Conservation (phyloP, 2,113 vertebrate species). For the Aphyosemion australe region DNA sequence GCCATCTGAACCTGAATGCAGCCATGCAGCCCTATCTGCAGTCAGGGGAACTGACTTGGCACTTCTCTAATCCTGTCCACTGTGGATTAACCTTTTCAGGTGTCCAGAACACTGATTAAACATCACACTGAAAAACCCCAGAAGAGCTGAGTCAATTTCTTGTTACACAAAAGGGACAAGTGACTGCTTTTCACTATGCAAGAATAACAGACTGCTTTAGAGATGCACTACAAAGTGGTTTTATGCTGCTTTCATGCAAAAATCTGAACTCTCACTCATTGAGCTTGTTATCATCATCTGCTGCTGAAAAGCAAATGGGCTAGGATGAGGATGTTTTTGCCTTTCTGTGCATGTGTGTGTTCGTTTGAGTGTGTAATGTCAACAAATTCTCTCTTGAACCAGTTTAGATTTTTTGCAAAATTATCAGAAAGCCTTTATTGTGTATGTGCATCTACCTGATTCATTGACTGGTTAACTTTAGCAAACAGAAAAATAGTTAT, state of each 20-base stretch:
- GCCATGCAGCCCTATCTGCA: conserved; percentile 52
- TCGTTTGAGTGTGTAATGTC: no score
- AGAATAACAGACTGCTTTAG: conserved; percentile 7
- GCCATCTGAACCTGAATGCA: conserved; percentile 59
- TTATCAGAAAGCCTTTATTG: neutral
- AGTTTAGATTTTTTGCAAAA: neutral
- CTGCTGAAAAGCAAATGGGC: no score
- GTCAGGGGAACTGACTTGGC: conserved; percentile 55
- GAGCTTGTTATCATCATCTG: no score
- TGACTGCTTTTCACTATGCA: conserved; percentile 2
- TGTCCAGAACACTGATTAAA: conserved; percentile 40
- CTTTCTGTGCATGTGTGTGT: neutral
- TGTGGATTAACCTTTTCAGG: conserved; percentile 51
- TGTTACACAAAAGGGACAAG: conserved; percentile 10
- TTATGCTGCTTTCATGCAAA: no score
- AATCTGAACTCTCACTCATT: no score
- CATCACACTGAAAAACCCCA: conserved; percentile 29
- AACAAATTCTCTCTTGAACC: neutral
- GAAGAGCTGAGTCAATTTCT: conserved; percentile 15
- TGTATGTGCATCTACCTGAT: no score
- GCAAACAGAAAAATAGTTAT: no score
- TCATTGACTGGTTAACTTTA: no score
- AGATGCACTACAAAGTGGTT: neutral
- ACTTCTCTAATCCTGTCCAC: conserved; percentile 69
- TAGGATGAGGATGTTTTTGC: no score